phyloP scores from a whole-genome alignment of 2,888 invertebrate genomes.

The Zeuzera pyrina region DNA sequence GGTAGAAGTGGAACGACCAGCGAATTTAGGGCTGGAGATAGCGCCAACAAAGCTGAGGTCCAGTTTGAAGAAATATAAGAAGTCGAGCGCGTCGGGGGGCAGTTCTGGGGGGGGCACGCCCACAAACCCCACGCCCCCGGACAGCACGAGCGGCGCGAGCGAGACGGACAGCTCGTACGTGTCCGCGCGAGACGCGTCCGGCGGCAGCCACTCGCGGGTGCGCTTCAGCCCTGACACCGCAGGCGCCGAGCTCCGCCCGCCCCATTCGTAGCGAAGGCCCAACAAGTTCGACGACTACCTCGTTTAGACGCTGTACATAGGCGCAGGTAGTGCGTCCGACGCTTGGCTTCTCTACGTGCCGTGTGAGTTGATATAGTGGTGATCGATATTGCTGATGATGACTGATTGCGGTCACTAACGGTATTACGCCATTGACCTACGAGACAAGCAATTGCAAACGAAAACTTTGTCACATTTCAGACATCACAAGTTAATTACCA shows the following conservation, averaged over 20 bases:
- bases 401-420: too few relatives aligned
- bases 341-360: too few relatives aligned
- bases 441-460: too few relatives aligned
- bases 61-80: conserved; percentile 83
- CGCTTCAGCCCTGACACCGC: conserved; percentile 84
- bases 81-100: conserved; percentile 66
- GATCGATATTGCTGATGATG: too few relatives aligned
- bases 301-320: conserved; percentile 28
- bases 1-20: conserved; percentile 52
- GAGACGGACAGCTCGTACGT: conserved; percentile 90
- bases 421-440: too few relatives aligned
- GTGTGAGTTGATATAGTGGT: too few relatives aligned
- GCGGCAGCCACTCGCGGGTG: conserved; percentile 81
- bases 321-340: conserved; percentile 21
- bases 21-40: conserved; percentile 76
- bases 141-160: conserved; percentile 83
- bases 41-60: conserved; percentile 80
- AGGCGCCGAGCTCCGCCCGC: conserved; percentile 34
- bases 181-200: conserved; percentile 84
- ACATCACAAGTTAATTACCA: too few relatives aligned
- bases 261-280: conserved; percentile 67
- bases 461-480: too few relatives aligned
- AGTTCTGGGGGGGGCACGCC: conserved; percentile 81
- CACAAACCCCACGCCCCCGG: conserved; percentile 89
- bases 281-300: conserved; percentile 65